These are phyloP conservation scores for Alethe diademata DNA, from an alignment of 2,113 vertebrate genomes.

Conservation along the genomic window DNA sequence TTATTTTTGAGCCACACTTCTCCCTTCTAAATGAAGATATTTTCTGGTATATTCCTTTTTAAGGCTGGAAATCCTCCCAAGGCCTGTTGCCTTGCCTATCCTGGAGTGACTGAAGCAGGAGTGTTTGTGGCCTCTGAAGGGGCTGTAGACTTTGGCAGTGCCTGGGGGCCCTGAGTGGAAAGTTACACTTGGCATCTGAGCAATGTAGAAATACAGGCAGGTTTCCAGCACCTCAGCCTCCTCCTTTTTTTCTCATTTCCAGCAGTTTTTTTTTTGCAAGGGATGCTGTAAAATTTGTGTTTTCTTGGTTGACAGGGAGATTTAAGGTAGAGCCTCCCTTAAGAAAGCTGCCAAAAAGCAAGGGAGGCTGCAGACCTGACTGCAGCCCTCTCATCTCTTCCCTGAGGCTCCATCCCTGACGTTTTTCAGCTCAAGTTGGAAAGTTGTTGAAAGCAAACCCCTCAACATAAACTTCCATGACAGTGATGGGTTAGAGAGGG, in stretches of 20 bases:
- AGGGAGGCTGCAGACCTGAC: background rate
- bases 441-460: background rate
- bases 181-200: constrained; percentile 65
- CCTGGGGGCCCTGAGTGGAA: constrained; percentile 38
- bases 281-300: background rate
- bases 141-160: constrained; percentile 66
- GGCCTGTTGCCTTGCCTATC: background rate
- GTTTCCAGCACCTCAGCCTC: constrained; percentile 18
- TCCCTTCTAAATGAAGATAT: constrained; percentile 12
- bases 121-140: constrained; percentile 56
- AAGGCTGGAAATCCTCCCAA: constrained; percentile 36
- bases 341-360: background rate
- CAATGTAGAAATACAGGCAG: constrained; percentile 1
- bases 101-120: constrained; percentile 14
- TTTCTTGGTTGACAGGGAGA: background rate
- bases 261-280: background rate
- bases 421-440: background rate
- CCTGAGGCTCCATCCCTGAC: background rate
- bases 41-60: constrained; percentile 35
- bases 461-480: background rate
- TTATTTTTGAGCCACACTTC: background rate
- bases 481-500: background rate
- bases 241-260: background rate
- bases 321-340: background rate
- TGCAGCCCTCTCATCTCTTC: background rate